Evolutionary conservation across 2,797 vertebrate species (phyloP).

Genomic region (Sparidentex hasta): DNA sequence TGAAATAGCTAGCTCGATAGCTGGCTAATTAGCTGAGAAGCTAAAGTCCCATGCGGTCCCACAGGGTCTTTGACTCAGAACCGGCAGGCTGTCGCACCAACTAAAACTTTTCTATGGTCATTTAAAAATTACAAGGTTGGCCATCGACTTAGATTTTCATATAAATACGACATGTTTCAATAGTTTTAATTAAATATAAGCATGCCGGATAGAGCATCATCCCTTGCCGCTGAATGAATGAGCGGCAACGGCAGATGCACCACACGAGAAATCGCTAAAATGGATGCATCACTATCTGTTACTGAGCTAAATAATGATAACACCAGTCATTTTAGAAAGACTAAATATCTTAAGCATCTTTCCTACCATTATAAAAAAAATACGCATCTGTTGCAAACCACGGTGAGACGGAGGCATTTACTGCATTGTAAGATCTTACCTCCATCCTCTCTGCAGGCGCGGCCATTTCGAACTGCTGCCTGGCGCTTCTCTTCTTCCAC

Average conservation of each 20-base stretch:
- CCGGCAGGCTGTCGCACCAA: slow-evolving; percentile 4
- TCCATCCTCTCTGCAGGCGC: slow-evolving; percentile 88
- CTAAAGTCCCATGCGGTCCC: slow-evolving; percentile 72
- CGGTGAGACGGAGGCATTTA: accelerated
- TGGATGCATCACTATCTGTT: slow-evolving; percentile 54
- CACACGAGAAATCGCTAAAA: slow-evolving; percentile 44
- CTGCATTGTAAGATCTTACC: slow-evolving; percentile 70
- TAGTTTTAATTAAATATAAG: accelerated
- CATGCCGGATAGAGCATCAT: not conserved
- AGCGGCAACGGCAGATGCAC: slow-evolving; percentile 3
- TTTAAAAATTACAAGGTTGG: accelerated
- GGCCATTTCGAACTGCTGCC: slow-evolving; percentile 88
- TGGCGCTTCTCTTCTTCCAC: not conserved
- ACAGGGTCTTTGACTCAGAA: not conserved
- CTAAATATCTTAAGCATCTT: accelerated
- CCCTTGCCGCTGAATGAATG: slow-evolving; percentile 34
- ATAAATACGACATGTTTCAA: accelerated
- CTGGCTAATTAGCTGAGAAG: slow-evolving; percentile 55
- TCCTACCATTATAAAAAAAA: accelerated
- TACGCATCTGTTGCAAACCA: accelerated
- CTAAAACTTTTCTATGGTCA: not conserved
- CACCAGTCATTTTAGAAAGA: accelerated
- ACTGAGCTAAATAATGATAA: not conserved
- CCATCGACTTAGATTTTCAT: accelerated
- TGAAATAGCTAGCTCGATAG: not conserved